A percentile compares a stretch with the other conserved stretches of the same genome.
Conservation (phyloP, 2,888 invertebrate species). For the Unio pictorum region DNA sequence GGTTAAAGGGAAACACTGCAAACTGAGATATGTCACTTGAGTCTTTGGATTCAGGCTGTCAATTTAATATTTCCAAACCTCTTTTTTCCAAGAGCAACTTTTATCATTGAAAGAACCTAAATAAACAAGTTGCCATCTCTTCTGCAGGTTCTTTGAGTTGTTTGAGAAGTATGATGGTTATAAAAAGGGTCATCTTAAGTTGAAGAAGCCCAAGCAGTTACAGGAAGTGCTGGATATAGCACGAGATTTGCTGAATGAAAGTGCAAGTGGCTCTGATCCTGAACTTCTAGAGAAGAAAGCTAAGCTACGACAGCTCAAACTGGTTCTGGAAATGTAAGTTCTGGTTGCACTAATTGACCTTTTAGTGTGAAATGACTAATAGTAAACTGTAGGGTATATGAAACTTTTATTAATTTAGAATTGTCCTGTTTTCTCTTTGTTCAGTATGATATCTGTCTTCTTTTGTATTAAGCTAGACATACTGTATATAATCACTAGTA, state of each 20-base stretch:
- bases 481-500: too few species aligned
- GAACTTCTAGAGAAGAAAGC: constrained; percentile 97
- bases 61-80: too few species aligned
- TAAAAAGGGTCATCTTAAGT: constrained; percentile 95
- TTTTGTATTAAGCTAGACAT: background rate
- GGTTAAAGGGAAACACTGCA: too few species aligned
- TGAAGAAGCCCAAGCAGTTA: constrained; percentile 90
- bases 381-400: too few species aligned
- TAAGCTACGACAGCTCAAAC: constrained; percentile 96
- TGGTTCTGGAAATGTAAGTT: constrained; percentile 97
- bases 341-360: background rate
- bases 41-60: too few species aligned
- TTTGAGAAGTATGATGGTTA: constrained; percentile 96
- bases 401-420: too few species aligned
- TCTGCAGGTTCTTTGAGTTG: constrained; percentile 92
- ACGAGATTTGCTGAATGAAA: constrained; percentile 89
- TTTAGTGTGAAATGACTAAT: background rate
- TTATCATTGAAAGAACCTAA: too few species aligned
- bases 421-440: background rate
- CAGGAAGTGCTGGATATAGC: constrained; percentile 96
- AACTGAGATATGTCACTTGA: too few species aligned
- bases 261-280: constrained; percentile 77
- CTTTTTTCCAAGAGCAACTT: too few species aligned
- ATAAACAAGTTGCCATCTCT: too few species aligned
- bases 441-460: background rate